Evolutionary conservation across 1,140 invertebrate genomes (phyloP), one percentile per base, ranked within the genome.

Genomic region (Sminthurides bifidus): DNA sequence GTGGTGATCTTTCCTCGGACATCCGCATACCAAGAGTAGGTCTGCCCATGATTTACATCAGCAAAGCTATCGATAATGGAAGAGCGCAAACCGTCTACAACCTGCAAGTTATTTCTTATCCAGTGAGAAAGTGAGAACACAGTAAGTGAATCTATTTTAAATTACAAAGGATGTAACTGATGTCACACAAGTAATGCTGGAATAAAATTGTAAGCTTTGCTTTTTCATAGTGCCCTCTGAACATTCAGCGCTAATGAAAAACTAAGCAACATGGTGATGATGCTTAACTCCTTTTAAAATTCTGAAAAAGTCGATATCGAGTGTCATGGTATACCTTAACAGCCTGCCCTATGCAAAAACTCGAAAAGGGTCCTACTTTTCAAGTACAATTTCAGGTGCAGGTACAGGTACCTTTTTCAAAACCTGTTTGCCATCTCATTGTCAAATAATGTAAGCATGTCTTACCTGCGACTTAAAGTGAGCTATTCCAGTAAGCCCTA

Each of bases 381-480:
- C 24, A 8, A 27, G 17, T 48, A 48, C 45, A 23, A 48, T 5
- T 26, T n/a, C 14, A 48, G 45, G 17, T 27, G 24, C 17, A 12
- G 21, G 24, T 19, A 26, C 3, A 55, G 23, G 40, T 55, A 31
- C 5, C 46, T 24, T 30, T 31, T 21, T 14, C 26, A 23, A 27
- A 50, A 56, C 3, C 15, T 31, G 19, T 56, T 56, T 38, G 41
- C 21, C 3, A 56, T 33, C 3, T 45, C 31, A 17, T 10, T 50
- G 29, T 38, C 23, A 3, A 56, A 15, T n/a, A 19, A 48, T n/a
- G n/a, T n/a, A n/a, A n/a, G n/a, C n/a, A n/a, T n/a, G n/a, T n/a
- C 31, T 50, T 52, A 61, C 60, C 49, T 21, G 29, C 8, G 48
- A n/a, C 19, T 49, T 58, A 40, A 58, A 23, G 24, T 58, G 53